Evolutionary conservation across 1,140 invertebrate genomes (phyloP), one percentile per base, ranked within the genome.

Genomic region (Thaumatotibia leucotreta): DNA sequence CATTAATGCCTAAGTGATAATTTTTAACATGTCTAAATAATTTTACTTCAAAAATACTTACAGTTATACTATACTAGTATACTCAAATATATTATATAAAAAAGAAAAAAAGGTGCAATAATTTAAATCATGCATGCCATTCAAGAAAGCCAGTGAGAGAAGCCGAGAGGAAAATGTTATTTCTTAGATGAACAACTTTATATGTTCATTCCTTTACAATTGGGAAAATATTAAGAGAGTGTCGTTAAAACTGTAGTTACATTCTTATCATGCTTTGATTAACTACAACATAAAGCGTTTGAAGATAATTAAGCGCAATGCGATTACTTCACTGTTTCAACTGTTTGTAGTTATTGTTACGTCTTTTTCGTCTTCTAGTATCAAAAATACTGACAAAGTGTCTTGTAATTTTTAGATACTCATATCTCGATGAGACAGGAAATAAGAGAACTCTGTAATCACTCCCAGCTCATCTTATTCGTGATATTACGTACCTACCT

Each of bases 211-310:
- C 27, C 27, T 29, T 29, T 4, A 45, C 0, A 9, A 20, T 45
- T 20, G 17, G n/a, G n/a, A n/a, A 5, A 20, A 45, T 45, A 17
- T 45, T 17, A 20, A 17, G 17, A 8, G 39, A 4, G 2, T 58
- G 9, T 58, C 20, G 23, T 27, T n/a, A 27, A 54, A n/a, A 29
- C 23, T 5, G 24, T 27, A 58, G n/a, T n/a, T n/a, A n/a, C 1
- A 2, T 27, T n/a, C 11, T 8, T 63, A 67, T 66, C 82, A 84
- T 84, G 82, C 82, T 79, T 76, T 64, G 61, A 62, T 72, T 68
- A 67, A 69, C 73, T 76, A 79, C 78, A 74, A 82, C 72, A 76
- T 67, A 75, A 79, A 79, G 77, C 79, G 70, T 74, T 79, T 39
- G 64, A 64, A 70, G 35, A 70, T 68, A n/a, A n/a, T n/a, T n/a